Evolutionary conservation across 2,888 invertebrate species (phyloP), one percentile per base, ranked within the genome.

Genomic region (Crematogaster levior): DNA sequence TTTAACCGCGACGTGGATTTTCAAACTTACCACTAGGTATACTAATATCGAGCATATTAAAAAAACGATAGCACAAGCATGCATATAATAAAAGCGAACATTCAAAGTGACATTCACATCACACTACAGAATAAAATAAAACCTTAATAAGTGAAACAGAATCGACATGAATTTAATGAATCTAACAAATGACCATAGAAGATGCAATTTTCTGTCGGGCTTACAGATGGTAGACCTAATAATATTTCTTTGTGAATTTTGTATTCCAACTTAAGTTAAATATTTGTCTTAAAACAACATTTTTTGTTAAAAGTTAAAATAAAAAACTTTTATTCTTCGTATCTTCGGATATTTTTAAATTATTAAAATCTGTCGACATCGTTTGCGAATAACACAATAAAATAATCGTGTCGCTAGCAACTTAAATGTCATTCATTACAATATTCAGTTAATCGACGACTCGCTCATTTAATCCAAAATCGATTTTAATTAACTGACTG

Each of bases 41-140:
- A n/a, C n/a, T n/a, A n/a, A n/a, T n/a, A n/a, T 48, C 43, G 43
- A 77, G 9, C 63, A 24, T n/a, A 74, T 74, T 48, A 74, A 66
- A 66, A 37, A 53, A 77, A 24, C 30, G 40, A 53, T 15, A 63
- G 37, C n/a, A 15, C 37, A n/a, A 7, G 9, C 21, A 21, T 40
- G 37, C 30, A 63, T 63, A 77, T 34, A 66, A 9, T 30, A 56
- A 56, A 68, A 65, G 48, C 15, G 34, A 60, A 2, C 46, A 21
- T n/a, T 34, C 3, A 34, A 34, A 34, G 34, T 34, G 18, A 51
- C n/a, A 37, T 40, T 51, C 12, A 15, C n/a, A 18, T 21, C 34
- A 7, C 7, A 18, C 10, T 27, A 7, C 2, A 12, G 15, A 51
- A 51, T 3, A 66, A 40, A 51, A 30, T 40, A 40, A 51, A 65